Conservation (phyloP, 2,113 vertebrate genomes). For the human (Homo sapiens) region DNA sequence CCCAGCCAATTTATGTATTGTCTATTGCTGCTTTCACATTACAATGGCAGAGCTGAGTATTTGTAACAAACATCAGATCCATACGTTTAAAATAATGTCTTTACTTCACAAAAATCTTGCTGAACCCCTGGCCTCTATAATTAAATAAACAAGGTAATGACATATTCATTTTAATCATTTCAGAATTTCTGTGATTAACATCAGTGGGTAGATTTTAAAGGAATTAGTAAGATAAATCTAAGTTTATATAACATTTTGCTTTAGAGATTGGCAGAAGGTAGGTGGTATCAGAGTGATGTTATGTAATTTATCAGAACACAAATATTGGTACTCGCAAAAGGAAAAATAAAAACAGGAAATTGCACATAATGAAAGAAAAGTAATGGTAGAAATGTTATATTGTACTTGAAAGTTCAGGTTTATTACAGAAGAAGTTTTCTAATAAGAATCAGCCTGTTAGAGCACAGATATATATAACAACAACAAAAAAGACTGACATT, state of each 20-base stretch:
- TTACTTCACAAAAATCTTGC: not conserved
- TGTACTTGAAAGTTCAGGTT: not conserved
- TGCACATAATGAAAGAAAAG: not conserved
- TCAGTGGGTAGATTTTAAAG: not conserved
- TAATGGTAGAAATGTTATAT: not conserved
- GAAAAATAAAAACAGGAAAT: not conserved
- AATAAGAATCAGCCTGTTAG: not conserved
- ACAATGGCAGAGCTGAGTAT: not conserved
- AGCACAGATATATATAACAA: not conserved
- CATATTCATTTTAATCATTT: not conserved
- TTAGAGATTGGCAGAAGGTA: not conserved
- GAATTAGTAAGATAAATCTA: not conserved
- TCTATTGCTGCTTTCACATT: not conserved
- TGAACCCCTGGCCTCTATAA: not conserved
- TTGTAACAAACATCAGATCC: not conserved
- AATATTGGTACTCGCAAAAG: not conserved
- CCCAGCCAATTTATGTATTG: not conserved
- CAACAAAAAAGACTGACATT: not conserved
- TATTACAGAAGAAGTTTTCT: not conserved
- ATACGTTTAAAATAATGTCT: not conserved
- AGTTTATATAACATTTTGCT: not conserved
- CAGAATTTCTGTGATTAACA: not conserved
- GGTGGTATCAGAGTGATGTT: not conserved
- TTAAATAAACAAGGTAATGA: not conserved
- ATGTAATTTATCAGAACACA: not conserved